Evolutionary conservation across 2,113 vertebrate species (phyloP).

Genomic region (Crotalus helleri): DNA sequence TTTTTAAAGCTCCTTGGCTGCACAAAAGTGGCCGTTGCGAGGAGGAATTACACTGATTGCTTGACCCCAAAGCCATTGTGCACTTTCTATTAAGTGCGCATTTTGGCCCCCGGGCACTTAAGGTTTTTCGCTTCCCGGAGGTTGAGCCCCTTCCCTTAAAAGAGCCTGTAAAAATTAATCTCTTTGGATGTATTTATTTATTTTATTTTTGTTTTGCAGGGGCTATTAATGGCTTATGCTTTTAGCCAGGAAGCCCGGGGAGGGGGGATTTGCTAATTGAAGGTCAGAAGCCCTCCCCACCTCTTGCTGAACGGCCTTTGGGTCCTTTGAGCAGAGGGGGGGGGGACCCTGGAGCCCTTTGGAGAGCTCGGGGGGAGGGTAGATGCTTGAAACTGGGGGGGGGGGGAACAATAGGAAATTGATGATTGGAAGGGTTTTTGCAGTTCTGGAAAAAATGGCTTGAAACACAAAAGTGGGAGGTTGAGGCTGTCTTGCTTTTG

Average conservation of each 20-base stretch:
- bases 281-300: not conserved
- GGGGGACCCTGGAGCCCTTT: too few species aligned
- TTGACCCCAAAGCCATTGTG: not conserved
- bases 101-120: not conserved
- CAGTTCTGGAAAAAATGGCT: not conserved
- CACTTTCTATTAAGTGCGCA: not conserved
- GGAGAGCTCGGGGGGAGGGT: too few species aligned
- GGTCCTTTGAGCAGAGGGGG: not conserved
- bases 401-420: too few species aligned
- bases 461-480: not conserved
- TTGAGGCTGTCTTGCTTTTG: not conserved
- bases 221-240: not conserved
- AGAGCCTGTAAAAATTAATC: not conserved
- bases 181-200: not conserved
- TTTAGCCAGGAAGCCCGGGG: not conserved
- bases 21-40: not conserved
- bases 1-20: not conserved
- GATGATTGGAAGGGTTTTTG: not conserved
- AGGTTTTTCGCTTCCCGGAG: slow-evolving; percentile 50
- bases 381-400: not conserved
- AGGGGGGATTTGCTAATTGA: not conserved
- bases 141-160: slow-evolving; percentile 55
- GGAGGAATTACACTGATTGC: not conserved
- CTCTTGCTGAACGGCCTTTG: not conserved
- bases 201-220: not conserved